Evolutionary conservation across 2,113 vertebrate species (phyloP), one percentile per base, ranked within the genome.

Genomic region (Seriola rivoliana): DNA sequence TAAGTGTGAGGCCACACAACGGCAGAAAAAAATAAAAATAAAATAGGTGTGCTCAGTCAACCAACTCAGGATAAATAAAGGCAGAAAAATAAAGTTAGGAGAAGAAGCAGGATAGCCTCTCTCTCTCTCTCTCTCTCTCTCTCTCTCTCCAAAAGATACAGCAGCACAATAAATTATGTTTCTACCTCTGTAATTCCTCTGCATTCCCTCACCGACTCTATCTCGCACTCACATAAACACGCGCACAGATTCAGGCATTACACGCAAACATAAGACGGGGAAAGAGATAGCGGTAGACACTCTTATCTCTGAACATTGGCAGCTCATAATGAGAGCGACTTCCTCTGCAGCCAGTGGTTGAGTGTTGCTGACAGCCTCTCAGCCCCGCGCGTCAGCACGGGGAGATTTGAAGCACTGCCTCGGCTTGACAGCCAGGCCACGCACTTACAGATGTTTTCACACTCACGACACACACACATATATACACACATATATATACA

Each of bases 391-490:
- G 83, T 86, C 82, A 75, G 75, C 69, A 65, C 34, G 0, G 32
- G 32, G 55, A 70, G 74, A 74, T 81, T 75, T 84, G 71, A 93
- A 80, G 70, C 58, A 4, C 77, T 10, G 84, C 84, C 42, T 66
- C 4, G 11, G 48, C 48, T 60, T 85, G 85, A 88, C 90, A 89
- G 83, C 78, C 42, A 12, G 79, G 85, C 80, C 75, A 46, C 16
- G 78, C 83, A 58, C 82, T 87, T 85, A 82, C 92, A 90, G 88
- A 85, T 91, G 88, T 90, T 91, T 85, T 75, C 71, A 54, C 78
- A 65, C 77, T 36, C 64, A 36, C 65, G 75, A 60, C 12, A 29
- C 23, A 36, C 48, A 71, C 54, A 71, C n/a, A 83, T 1, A 23
- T 2, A 58, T 10, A 36, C 75, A 82, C 66, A 8, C 54, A 25